A percentile compares a stretch with the other conserved stretches of the same genome.
These are phyloP conservation scores for Falco peregrinus DNA, from an alignment of 2,797 vertebrate genomes.

Conservation along the genomic window DNA sequence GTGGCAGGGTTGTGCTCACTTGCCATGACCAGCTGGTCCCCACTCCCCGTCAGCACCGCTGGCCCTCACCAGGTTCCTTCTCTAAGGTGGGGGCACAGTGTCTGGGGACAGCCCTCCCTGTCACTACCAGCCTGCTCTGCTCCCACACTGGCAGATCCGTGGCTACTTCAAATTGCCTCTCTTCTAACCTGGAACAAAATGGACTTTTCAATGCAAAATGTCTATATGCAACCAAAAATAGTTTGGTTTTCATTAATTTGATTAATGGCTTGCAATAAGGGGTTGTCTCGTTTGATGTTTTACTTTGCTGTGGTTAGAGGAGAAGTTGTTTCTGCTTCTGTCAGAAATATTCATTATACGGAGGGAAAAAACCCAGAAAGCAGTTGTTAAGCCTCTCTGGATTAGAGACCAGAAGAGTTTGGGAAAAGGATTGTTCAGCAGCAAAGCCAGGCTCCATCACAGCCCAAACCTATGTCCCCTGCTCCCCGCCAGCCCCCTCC, in stretches of 20 bases:
- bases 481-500: rapidly evolving
- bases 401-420: not conserved
- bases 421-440: not conserved
- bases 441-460: not conserved
- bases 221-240: not conserved
- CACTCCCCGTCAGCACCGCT: rapidly evolving
- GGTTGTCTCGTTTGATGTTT: not conserved
- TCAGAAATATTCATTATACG: not conserved
- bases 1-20: not conserved
- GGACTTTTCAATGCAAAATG: not conserved
- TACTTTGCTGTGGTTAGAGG: not conserved
- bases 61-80: not conserved
- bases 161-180: not conserved
- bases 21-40: not conserved
- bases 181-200: not conserved
- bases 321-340: not conserved
- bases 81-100: not conserved
- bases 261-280: not conserved
- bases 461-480: rapidly evolving
- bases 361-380: rapidly evolving
- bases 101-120: not conserved
- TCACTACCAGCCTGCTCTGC: not conserved
- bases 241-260: not conserved
- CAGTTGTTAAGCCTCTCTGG: not conserved
- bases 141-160: rapidly evolving